Percentiles rank a stretch among this genome's conserved stretches.
phyloP scores from a whole-genome alignment of 2,113 vertebrate genomes.

The Phoenicopterus ruber region DNA sequence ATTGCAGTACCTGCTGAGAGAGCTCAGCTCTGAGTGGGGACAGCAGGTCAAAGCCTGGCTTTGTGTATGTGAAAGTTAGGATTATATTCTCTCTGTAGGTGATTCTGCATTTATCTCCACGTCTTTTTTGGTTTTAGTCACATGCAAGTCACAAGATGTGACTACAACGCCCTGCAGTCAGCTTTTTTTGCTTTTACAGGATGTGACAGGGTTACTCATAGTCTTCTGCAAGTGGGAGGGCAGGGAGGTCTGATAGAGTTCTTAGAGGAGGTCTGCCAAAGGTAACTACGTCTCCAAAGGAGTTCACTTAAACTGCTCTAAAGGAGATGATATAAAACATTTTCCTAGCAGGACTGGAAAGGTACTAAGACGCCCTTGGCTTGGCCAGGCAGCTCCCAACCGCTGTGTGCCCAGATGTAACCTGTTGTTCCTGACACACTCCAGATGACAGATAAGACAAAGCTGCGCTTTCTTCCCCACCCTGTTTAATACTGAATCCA shows the following conservation, averaged over 20 bases:
- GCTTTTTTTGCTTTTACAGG: neutral
- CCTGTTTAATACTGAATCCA: neutral
- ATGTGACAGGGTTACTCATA: neutral
- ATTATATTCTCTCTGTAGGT: neutral
- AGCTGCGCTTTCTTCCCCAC: neutral
- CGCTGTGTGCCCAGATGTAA: neutral
- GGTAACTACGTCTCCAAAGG: neutral
- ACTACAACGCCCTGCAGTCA: neutral
- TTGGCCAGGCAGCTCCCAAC: neutral
- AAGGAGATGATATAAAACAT: neutral
- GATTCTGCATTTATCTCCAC: neutral
- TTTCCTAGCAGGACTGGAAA: neutral
- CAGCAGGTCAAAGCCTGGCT: neutral
- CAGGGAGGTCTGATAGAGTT: neutral
- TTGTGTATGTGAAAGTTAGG: neutral
- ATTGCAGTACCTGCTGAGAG: neutral
- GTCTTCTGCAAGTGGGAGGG: neutral
- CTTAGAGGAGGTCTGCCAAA: neutral
- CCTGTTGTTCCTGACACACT: neutral
- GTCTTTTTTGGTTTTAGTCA: neutral
- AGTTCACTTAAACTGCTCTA: neutral
- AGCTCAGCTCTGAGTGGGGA: fast-evolving
- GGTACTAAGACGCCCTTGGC: neutral
- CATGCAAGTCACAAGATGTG: neutral
- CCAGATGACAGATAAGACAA: neutral